These are phyloP conservation scores for Ormyrus labotus DNA, from an alignment of 2,888 invertebrate species.

Conservation along the genomic window DNA sequence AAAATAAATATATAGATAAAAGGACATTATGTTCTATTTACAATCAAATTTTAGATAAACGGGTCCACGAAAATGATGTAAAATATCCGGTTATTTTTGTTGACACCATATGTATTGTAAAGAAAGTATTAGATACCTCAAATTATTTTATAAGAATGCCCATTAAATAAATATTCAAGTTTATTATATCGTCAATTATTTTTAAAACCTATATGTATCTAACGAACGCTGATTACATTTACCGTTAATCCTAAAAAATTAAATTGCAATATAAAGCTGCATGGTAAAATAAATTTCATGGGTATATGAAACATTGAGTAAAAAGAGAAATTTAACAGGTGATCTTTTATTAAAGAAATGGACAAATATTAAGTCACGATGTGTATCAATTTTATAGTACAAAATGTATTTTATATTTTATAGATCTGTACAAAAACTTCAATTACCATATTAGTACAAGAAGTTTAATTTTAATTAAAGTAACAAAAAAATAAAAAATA, in stretches of 20 bases:
- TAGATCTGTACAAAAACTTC: slow-evolving; percentile 53
- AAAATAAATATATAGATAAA: slow-evolving; percentile 17
- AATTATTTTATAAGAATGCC: slow-evolving; percentile 72
- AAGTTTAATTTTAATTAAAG: slow-evolving; percentile 26
- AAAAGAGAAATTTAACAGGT: slow-evolving; percentile 25
- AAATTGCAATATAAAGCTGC: background rate
- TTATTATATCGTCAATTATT: slow-evolving; percentile 61
- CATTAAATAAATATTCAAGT: slow-evolving; percentile 67
- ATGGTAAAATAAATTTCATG: too few relatives aligned
- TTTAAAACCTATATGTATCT: slow-evolving; percentile 2
- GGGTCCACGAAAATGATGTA: slow-evolving; percentile 52
- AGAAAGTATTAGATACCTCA: slow-evolving; percentile 64
- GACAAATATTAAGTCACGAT: slow-evolving; percentile 37
- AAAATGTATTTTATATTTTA: slow-evolving; percentile 51
- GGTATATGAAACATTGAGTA: too few relatives aligned
- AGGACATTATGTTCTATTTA: slow-evolving; percentile 44
- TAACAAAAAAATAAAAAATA: slow-evolving; percentile 25
- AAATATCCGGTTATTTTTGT: slow-evolving; percentile 69
- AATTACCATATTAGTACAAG: slow-evolving; percentile 25
- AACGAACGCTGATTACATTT: too few relatives aligned
- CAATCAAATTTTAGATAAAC: slow-evolving; percentile 58
- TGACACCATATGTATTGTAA: slow-evolving; percentile 66
- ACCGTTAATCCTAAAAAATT: background rate
- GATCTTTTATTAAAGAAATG: slow-evolving; percentile 40
- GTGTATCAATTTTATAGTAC: slow-evolving; percentile 48